Evolutionary conservation across 2,888 invertebrate genomes (phyloP).

Genomic region (Dynastes tityus): DNA sequence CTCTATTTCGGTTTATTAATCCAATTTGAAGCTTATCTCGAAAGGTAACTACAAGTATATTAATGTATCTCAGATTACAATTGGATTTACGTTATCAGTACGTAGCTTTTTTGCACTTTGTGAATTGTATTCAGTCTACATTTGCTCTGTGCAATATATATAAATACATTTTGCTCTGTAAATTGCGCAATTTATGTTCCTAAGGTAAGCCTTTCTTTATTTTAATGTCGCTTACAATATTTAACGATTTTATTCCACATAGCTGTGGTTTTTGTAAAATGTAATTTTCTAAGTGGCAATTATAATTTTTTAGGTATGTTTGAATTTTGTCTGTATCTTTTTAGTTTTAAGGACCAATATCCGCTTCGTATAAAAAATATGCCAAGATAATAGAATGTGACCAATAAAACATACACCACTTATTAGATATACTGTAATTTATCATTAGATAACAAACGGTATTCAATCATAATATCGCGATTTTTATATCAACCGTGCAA

Average conservation of each 20-base stretch:
- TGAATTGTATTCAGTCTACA: conserved; percentile 20
- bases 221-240: neutral
- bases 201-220: conserved; percentile 15
- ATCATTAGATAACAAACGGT: conserved; percentile 23
- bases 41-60: neutral
- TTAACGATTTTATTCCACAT: neutral
- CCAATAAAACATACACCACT: conserved; percentile 23
- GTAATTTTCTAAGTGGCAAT: neutral
- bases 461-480: conserved; percentile 22
- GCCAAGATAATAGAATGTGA: conserved; percentile 20
- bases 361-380: conserved; percentile 1
- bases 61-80: conserved; percentile 29
- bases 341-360: conserved; percentile 4
- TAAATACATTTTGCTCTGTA: neutral
- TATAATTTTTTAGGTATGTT: neutral
- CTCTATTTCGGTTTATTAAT: too few relatives aligned
- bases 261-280: neutral
- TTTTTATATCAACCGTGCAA: neutral
- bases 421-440: conserved; percentile 18
- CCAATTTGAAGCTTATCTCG: neutral
- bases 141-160: conserved; percentile 6
- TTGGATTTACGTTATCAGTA: conserved; percentile 35
- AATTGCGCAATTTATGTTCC: neutral
- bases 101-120: conserved; percentile 4
- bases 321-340: neutral